These are phyloP conservation scores for Rhinella marina DNA, from an alignment of 2,797 vertebrate genomes.

Conservation along the genomic window DNA sequence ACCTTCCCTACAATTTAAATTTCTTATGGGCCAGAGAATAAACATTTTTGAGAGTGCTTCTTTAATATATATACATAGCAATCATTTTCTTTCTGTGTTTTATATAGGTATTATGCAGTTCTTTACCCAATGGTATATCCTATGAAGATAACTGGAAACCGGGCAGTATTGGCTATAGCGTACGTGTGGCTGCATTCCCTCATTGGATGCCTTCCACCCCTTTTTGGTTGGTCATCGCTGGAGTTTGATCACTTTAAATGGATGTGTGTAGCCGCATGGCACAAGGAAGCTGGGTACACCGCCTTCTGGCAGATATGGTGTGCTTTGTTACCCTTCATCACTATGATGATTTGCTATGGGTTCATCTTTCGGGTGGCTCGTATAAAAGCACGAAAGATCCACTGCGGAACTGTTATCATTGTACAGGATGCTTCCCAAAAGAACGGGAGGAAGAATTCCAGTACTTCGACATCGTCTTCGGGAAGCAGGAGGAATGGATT, in stretches of 20 bases:
- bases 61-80: too few relatives aligned
- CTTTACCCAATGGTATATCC: constrained; percentile 98
- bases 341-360: constrained; percentile 93
- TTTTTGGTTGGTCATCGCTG: constrained; percentile 94
- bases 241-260: constrained; percentile 97
- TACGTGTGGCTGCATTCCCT: constrained; percentile 97
- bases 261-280: constrained; percentile 96
- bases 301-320: constrained; percentile 97
- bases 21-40: too few relatives aligned
- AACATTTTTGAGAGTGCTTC: too few relatives aligned
- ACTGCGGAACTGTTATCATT: constrained; percentile 87
- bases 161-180: constrained; percentile 86
- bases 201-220: constrained; percentile 90
- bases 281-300: constrained; percentile 87
- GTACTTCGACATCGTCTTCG: constrained; percentile 90
- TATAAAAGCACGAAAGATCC: constrained; percentile 94
- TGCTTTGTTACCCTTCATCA: constrained; percentile 81
- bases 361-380: constrained; percentile 96
- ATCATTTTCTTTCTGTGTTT: not conserved
- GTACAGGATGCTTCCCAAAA: constrained; percentile 82
- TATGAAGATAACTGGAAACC: constrained; percentile 97
- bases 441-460: constrained; percentile 91
- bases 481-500: constrained; percentile 85
- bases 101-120: constrained; percentile 92
- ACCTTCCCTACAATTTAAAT: too few relatives aligned